A percentile compares a stretch with the other conserved stretches of the same genome.
Conservation (phyloP, 1,140 invertebrate species). For the Sitophilus oryzae region DNA sequence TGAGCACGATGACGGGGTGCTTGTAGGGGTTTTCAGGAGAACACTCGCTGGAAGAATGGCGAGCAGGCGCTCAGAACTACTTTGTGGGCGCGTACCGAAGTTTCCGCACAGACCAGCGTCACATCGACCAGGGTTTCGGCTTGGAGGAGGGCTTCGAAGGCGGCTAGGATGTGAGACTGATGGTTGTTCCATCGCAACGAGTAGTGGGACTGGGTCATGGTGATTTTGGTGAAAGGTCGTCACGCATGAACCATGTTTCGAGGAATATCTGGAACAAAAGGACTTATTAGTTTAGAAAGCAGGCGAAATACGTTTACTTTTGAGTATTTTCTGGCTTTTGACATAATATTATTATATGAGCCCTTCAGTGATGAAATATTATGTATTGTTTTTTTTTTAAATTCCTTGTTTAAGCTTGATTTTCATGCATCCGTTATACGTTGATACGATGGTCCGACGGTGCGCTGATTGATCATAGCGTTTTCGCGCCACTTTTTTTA, state of each 20-base stretch:
- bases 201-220: slow-evolving; percentile 70
- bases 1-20: slow-evolving; percentile 85
- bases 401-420: too few relatives aligned
- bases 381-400: too few relatives aligned
- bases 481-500: too few relatives aligned
- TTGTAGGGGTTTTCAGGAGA: slow-evolving; percentile 88
- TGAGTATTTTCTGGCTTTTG: too few relatives aligned
- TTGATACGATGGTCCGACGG: too few relatives aligned
- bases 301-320: too few relatives aligned
- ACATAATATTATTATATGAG: too few relatives aligned
- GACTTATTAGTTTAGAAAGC: too few relatives aligned
- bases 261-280: slow-evolving; percentile 31
- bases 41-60: slow-evolving; percentile 82
- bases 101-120: slow-evolving; percentile 79
- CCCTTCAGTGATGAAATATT: too few relatives aligned
- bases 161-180: slow-evolving; percentile 74
- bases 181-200: slow-evolving; percentile 90
- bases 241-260: slow-evolving; percentile 26
- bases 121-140: slow-evolving; percentile 82
- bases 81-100: slow-evolving; percentile 78
- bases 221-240: slow-evolving; percentile 15
- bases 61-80: slow-evolving; percentile 86
- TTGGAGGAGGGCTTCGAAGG: slow-evolving; percentile 78
- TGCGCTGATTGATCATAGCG: too few relatives aligned
- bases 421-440: too few relatives aligned